Conservation (phyloP, 2,113 vertebrate species). For the Megaceryle maxima region DNA sequence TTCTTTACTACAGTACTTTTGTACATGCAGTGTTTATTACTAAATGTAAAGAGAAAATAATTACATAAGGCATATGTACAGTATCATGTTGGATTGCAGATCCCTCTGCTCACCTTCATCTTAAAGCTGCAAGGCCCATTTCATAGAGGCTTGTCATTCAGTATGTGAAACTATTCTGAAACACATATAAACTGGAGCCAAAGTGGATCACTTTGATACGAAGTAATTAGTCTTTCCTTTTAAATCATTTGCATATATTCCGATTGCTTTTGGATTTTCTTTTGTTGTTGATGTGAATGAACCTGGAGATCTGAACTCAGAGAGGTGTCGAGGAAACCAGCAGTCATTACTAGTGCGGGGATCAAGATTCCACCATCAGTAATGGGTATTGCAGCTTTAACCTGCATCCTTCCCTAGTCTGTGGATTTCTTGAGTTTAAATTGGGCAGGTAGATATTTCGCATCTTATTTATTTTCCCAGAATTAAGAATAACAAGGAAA, state of each 20-base stretch:
- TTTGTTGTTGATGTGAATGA: background rate
- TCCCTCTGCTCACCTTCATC: constrained; percentile 51
- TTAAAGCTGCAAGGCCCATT: constrained; percentile 32
- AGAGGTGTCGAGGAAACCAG: background rate
- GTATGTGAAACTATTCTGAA: background rate
- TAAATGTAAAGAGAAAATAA: constrained; percentile 79
- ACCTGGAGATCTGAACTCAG: background rate
- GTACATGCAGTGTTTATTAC: constrained; percentile 88
- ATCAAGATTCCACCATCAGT: background rate
- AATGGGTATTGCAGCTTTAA: constrained; percentile 27
- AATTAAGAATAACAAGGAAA: background rate
- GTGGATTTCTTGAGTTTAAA: background rate
- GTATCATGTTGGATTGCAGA: constrained; percentile 51
- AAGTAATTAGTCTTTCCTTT: background rate
- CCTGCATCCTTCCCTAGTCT: constrained; percentile 1
- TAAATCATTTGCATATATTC: background rate
- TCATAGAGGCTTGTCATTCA: background rate
- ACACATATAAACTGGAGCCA: background rate
- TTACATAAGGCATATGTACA: constrained; percentile 93
- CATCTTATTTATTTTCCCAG: constrained; percentile 1
- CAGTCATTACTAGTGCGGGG: background rate
- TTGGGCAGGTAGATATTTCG: constrained; percentile 64
- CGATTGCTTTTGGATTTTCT: background rate
- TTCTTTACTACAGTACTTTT: constrained; percentile 82
- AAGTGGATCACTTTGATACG: background rate